phyloP scores from a whole-genome alignment of 2,113 vertebrate genomes.

The Galeopterus variegatus region DNA sequence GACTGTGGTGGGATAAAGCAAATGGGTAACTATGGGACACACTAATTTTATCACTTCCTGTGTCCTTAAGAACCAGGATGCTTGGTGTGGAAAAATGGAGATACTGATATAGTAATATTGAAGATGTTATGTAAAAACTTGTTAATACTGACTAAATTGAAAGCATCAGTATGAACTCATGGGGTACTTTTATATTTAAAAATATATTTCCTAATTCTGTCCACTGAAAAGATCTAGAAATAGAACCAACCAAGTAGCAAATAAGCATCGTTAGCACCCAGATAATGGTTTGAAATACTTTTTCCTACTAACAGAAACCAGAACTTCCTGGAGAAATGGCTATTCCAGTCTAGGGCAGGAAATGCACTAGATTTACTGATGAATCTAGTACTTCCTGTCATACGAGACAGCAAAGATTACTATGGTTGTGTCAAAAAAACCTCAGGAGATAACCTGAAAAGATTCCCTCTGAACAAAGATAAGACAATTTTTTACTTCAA shows the following conservation, averaged over 20 bases:
- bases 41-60: neutral
- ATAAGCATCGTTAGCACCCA: neutral
- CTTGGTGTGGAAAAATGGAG: neutral
- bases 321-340: neutral
- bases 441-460: neutral
- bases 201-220: neutral
- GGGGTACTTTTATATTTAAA: neutral
- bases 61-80: neutral
- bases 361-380: neutral
- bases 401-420: neutral
- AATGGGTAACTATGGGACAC: neutral
- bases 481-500: neutral
- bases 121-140: neutral
- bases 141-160: neutral
- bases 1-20: neutral
- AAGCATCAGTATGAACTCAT: neutral
- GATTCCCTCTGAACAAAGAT: neutral
- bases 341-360: neutral
- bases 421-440: neutral
- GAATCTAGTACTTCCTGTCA: neutral
- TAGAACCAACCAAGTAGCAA: neutral
- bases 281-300: neutral
- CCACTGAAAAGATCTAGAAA: neutral
- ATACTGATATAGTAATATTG: neutral
- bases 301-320: neutral